phyloP scores from a whole-genome alignment of 2,113 vertebrate genomes.

The Choloepus hoffmanni region DNA sequence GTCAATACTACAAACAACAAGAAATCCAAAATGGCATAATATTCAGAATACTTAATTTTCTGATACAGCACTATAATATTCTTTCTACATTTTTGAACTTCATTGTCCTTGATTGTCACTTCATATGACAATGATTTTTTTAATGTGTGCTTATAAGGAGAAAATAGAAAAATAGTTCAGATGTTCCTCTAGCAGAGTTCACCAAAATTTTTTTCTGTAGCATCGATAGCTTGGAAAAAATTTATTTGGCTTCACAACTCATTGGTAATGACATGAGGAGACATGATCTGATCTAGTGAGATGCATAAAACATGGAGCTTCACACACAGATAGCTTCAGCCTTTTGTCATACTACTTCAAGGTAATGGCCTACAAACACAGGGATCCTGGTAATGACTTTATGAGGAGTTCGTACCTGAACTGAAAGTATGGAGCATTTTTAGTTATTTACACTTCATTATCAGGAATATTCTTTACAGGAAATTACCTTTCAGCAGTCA shows the following conservation, averaged over 20 bases:
- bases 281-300: neutral
- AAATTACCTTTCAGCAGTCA: neutral
- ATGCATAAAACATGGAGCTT: neutral
- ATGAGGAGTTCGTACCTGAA: neutral
- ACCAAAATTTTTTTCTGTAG: slow-evolving; percentile 5
- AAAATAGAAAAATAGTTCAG: neutral
- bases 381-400: neutral
- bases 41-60: neutral
- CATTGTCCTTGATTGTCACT: neutral
- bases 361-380: neutral
- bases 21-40: neutral
- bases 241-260: neutral
- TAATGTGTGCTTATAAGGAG: neutral
- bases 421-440: neutral
- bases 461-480: neutral
- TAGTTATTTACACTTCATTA: neutral
- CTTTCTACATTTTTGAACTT: too few relatives aligned
- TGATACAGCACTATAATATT: neutral
- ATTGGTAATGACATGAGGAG: neutral
- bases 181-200: neutral
- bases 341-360: neutral
- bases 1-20: neutral
- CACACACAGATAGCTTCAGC: neutral
- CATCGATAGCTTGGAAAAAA: neutral
- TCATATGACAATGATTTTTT: neutral